phyloP scores from a whole-genome alignment of 2,888 invertebrate species.

The Netelia virgata region DNA sequence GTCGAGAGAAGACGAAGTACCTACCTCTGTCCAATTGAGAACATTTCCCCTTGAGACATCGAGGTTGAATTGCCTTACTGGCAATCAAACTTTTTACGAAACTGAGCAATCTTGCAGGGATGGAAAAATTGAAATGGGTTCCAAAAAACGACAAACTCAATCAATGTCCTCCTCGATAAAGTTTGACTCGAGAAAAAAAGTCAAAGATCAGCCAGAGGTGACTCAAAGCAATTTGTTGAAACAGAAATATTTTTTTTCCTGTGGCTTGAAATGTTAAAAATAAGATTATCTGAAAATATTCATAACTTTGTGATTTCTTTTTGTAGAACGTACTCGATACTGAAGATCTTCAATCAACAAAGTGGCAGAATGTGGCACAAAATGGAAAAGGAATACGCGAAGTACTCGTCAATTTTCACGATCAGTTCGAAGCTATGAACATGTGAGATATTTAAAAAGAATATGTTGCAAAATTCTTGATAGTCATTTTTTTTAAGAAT shows the following conservation, averaged over 20 bases:
- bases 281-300: not conserved
- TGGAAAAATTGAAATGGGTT: slow-evolving; percentile 29
- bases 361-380: slow-evolving; percentile 44
- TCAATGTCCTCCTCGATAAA: slow-evolving; percentile 55
- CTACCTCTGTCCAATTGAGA: slow-evolving; percentile 32
- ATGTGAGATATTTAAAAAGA: slow-evolving; percentile 66
- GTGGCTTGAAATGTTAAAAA: not conserved
- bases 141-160: slow-evolving; percentile 49
- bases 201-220: slow-evolving; percentile 41
- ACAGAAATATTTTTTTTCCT: slow-evolving; percentile 60
- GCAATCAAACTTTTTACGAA: slow-evolving; percentile 36
- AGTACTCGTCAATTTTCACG: slow-evolving; percentile 77
- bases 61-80: slow-evolving; percentile 36
- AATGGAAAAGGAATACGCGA: slow-evolving; percentile 74
- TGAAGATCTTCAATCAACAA: slow-evolving; percentile 35
- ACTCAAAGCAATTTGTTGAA: slow-evolving; percentile 66
- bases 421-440: slow-evolving; percentile 79
- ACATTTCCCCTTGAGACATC: slow-evolving; percentile 34
- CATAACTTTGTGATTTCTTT: slow-evolving; percentile 15
- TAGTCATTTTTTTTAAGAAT: not conserved
- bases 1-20: slow-evolving; percentile 8
- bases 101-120: slow-evolving; percentile 26
- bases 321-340: slow-evolving; percentile 56
- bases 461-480: slow-evolving; percentile 5
- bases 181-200: slow-evolving; percentile 55